Base-by-base conservation (phyloP, 2,888 invertebrate genomes). In the Agrilus mali region DNA sequence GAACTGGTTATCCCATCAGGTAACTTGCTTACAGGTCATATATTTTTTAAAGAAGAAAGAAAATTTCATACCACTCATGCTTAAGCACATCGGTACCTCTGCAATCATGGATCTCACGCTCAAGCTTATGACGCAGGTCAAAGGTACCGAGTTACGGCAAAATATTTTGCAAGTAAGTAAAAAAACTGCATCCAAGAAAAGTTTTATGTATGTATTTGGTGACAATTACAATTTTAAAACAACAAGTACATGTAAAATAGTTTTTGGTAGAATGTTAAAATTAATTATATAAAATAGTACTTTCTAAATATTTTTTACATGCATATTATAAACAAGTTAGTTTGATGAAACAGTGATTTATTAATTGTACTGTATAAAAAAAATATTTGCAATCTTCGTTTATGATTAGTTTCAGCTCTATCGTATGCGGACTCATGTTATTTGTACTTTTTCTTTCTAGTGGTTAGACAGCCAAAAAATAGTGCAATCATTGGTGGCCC, bases 1-100 rank as follows among this genome's bases (percentile, higher is more conserved):
- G 86, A 86, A 90, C 74, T 90, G 88, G 86, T 86, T 86, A 71
- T 82, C 86, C 67, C 86, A 87, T 77, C 87, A 90, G 75, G 82
- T 87, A 67, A 86, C 86, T 68, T 88, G 87, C 71, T 80, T 89
- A 63, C 83, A 92, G 72, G 86, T 93, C 63, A 75, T 94, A 71
- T 89, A 92, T 68, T 93, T 89, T 74, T 77, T 95, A 64, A 87
- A 89, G 69, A 77, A 80, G 48, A 82, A 85, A 64, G 81, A 84
- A 55, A 84, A 85, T 69, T 92, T 93, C 74, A 77, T 95, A 64
- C 80, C 86, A 53, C 78, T 85, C 65, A 75, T 95, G 63, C 73
- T 94, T 62, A 80, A 82, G 59, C 94, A 96, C 72, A 78, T 95
- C 61, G 84, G 87, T 59, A 94, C 93, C 39, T 94, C 94, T 17